Conservation (phyloP, 2,113 vertebrate genomes). For the Lepus europaeus region DNA sequence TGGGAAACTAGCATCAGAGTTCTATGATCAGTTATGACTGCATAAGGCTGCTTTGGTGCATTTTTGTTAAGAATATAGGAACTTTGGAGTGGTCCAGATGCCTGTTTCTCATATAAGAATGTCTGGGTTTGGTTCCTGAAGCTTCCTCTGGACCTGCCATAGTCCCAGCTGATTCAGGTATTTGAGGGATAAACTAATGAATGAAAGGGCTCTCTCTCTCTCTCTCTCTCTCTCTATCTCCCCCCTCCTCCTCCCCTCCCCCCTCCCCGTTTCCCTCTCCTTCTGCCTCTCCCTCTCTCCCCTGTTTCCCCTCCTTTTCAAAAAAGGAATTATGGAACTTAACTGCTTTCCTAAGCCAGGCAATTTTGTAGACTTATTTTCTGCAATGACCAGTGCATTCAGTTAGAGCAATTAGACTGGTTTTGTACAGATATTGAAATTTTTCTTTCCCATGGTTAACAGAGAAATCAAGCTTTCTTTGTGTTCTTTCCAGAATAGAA, state of each 20-base stretch:
- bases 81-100: background rate
- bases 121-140: too few species aligned
- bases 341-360: background rate
- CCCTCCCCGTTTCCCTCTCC: too few species aligned
- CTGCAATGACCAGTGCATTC: conserved; percentile 38
- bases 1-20: conserved; percentile 12
- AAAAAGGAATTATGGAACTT: background rate
- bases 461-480: conserved; percentile 59
- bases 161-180: too few species aligned
- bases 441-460: conserved; percentile 26
- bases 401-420: conserved; percentile 36
- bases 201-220: too few species aligned
- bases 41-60: background rate
- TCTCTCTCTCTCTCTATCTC: too few species aligned
- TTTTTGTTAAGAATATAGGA: conserved; percentile 25
- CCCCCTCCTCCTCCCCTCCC: too few species aligned
- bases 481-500: conserved; percentile 27
- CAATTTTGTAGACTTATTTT: conserved; percentile 31
- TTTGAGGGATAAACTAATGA: too few species aligned
- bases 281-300: too few species aligned
- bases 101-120: too few species aligned
- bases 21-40: background rate
- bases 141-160: too few species aligned
- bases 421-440: conserved; percentile 2
- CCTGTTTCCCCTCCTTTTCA: too few species aligned